Percentiles rank a stretch among this genome's conserved stretches.
phyloP scores from a whole-genome alignment of 1,140 invertebrate genomes.

The Metaphire vulgaris region DNA sequence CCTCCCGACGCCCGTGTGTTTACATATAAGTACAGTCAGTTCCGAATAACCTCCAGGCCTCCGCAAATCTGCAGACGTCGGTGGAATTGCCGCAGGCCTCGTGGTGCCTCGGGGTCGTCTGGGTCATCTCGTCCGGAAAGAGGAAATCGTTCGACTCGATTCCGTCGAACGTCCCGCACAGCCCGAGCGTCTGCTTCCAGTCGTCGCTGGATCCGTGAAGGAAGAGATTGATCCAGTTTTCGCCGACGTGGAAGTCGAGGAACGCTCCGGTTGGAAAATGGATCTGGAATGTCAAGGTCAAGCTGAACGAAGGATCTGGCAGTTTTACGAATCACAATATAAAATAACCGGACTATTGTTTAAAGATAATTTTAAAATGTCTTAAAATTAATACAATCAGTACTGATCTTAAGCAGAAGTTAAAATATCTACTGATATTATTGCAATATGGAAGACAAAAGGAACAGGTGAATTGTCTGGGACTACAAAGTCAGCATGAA shows the following conservation, averaged over 20 bases:
- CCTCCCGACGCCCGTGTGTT: too few relatives aligned
- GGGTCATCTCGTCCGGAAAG: neutral
- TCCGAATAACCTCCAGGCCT: constrained; percentile 17
- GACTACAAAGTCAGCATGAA: too few relatives aligned
- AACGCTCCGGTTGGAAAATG: constrained; percentile 20
- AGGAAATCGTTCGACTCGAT: constrained; percentile 12
- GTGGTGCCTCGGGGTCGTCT: neutral
- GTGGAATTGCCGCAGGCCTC: neutral
- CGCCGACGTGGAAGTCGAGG: constrained; percentile 16
- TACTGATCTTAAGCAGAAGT: too few relatives aligned
- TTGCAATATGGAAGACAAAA: too few relatives aligned
- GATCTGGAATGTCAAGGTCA: constrained; percentile 10
- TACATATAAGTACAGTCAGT: too few relatives aligned
- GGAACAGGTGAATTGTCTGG: too few relatives aligned
- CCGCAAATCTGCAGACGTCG: constrained; percentile 21
- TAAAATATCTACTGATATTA: too few relatives aligned
- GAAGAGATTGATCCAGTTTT: constrained; percentile 18
- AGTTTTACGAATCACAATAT: too few relatives aligned
- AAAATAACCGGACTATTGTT: too few relatives aligned
- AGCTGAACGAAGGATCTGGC: too few relatives aligned
- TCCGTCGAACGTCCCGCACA: constrained; percentile 24
- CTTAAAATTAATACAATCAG: too few relatives aligned
- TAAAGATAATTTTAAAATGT: too few relatives aligned
- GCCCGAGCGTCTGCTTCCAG: constrained; percentile 12
- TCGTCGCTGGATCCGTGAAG: constrained; percentile 24